Conservation (phyloP, 2,888 invertebrate genomes). For the Caenorhabditis panamensis region DNA sequence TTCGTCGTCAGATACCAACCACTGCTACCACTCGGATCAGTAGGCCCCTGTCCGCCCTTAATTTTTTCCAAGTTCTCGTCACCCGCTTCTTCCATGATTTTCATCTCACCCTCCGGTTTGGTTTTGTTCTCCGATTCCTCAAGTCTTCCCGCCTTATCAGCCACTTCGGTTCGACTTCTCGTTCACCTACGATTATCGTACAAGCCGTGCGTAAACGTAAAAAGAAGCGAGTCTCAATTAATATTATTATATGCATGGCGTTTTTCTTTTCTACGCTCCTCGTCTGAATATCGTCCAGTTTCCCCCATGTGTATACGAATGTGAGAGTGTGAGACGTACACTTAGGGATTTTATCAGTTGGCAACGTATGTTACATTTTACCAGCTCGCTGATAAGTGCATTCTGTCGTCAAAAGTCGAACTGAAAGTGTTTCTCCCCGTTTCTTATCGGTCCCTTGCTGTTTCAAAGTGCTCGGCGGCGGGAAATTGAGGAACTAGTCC, state of each 20-base stretch:
- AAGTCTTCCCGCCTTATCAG: constrained; percentile 50
- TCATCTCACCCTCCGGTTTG: constrained; percentile 18
- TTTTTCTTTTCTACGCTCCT: constrained; percentile 11
- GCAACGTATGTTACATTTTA: constrained; percentile 38
- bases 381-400: constrained; percentile 47
- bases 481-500: constrained; percentile 49
- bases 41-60: not conserved
- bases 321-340: constrained; percentile 24
- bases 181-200: constrained; percentile 43
- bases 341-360: constrained; percentile 30
- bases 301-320: constrained; percentile 15
- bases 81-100: not conserved
- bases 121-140: constrained; percentile 41
- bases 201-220: constrained; percentile 49
- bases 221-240: constrained; percentile 60
- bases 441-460: constrained; percentile 45
- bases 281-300: constrained; percentile 31
- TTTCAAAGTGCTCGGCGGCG: constrained; percentile 22
- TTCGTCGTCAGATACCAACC: no score
- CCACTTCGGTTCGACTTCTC: constrained; percentile 46
- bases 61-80: not conserved
- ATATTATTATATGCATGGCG: constrained; percentile 53
- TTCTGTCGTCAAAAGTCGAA: constrained; percentile 22
- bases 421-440: constrained; percentile 23
- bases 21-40: not conserved